Conservation (phyloP, 2,113 vertebrate genomes). For the Marmota flaviventris region DNA sequence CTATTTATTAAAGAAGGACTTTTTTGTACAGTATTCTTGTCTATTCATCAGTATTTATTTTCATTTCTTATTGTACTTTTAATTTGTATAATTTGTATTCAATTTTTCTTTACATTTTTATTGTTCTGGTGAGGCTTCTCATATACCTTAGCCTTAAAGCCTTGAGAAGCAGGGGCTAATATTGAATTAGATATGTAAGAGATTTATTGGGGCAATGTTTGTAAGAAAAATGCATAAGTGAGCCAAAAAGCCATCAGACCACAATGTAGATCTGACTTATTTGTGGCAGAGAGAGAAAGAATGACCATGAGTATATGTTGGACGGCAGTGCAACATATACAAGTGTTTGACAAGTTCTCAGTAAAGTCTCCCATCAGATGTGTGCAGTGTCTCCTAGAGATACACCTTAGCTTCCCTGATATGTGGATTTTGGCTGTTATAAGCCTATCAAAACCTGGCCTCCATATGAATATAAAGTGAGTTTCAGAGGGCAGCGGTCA, state of each 20-base stretch:
- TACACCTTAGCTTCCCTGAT: background rate
- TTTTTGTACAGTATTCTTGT: too few species aligned
- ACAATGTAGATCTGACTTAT: background rate
- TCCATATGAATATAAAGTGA: background rate
- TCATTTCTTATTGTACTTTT: background rate
- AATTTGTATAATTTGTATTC: background rate
- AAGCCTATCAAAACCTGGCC: background rate
- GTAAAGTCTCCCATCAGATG: background rate
- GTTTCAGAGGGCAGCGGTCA: background rate
- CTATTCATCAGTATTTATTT: background rate
- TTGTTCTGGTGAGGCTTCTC: background rate
- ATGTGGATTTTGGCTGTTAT: background rate
- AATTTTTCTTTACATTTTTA: background rate
- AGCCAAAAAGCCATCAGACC: background rate
- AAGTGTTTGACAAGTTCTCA: background rate
- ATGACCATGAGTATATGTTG: background rate
- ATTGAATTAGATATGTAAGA: background rate
- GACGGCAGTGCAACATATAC: background rate
- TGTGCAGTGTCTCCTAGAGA: too few species aligned
- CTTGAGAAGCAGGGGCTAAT: background rate
- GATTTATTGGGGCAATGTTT: background rate
- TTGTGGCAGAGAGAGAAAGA: background rate
- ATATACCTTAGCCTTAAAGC: background rate
- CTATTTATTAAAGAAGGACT: background rate
- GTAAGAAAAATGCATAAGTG: background rate